Conservation (phyloP, 2,888 invertebrate genomes). For the Chironomus riparius region DNA sequence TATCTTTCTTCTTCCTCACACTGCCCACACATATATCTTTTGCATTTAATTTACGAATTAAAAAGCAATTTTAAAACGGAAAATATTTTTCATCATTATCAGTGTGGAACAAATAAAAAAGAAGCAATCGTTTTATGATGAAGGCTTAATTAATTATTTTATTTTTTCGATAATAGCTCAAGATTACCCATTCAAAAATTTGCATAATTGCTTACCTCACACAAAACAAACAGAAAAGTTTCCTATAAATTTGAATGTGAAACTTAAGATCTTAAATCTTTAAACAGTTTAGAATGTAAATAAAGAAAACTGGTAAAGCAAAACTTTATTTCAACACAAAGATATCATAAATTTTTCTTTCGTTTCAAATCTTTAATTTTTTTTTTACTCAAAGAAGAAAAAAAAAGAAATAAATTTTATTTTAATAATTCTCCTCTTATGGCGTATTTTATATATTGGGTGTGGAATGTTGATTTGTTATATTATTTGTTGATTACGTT, state of each 20-base stretch:
- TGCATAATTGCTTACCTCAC: neutral
- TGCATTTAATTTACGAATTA: neutral
- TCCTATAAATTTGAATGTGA: too few relatives aligned
- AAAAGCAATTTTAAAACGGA: constrained; percentile 1
- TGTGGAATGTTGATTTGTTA: constrained; percentile 22
- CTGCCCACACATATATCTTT: neutral
- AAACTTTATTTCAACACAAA: constrained; percentile 12
- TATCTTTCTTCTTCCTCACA: neutral
- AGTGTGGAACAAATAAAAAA: neutral
- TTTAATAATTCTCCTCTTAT: constrained; percentile 2
- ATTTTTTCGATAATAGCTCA: neutral
- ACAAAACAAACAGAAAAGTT: too few relatives aligned
- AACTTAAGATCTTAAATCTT: too few relatives aligned
- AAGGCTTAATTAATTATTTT: neutral
- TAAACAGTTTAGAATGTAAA: too few relatives aligned
- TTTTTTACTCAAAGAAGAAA: neutral
- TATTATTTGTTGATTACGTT: constrained; percentile 20
- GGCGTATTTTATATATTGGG: neutral
- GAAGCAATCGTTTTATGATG: neutral
- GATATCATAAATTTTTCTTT: neutral
- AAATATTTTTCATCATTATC: neutral
- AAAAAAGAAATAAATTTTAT: neutral
- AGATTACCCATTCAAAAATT: neutral
- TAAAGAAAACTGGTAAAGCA: neutral
- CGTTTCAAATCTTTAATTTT: neutral